Conservation (phyloP, 2,888 invertebrate species). For the Drosophila engyochracea region DNA sequence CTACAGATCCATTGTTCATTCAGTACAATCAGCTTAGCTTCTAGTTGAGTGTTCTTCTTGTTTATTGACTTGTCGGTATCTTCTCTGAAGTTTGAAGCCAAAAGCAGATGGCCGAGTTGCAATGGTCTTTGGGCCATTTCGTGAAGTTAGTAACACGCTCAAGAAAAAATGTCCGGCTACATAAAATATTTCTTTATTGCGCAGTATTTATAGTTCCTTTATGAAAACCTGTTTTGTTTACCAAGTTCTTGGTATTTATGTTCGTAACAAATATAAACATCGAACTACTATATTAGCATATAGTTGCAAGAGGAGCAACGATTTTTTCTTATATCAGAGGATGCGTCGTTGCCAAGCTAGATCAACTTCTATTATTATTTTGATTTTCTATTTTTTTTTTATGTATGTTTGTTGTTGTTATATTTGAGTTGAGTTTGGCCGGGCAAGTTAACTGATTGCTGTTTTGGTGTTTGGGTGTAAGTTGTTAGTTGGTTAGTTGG, state of each 20-base stretch:
- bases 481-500: conserved; percentile 57
- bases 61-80: conserved; percentile 11
- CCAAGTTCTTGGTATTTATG: background rate
- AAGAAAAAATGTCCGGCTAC: background rate
- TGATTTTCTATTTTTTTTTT: conserved; percentile 2
- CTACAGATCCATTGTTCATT: conserved; percentile 43
- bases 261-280: background rate
- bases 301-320: background rate
- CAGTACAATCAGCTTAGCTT: conserved; percentile 43
- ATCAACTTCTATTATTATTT: background rate
- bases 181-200: background rate
- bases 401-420: conserved; percentile 8
- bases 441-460: conserved; percentile 68
- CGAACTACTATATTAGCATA: background rate
- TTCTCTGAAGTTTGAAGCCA: conserved; percentile 29
- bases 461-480: conserved; percentile 39
- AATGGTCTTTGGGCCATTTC: background rate
- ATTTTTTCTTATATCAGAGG: background rate
- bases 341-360: background rate
- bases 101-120: conserved; percentile 31
- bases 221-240: background rate
- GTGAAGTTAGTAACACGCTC: background rate
- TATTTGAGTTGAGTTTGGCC: conserved; percentile 17
- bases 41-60: conserved; percentile 19
- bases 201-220: background rate